phyloP scores from a whole-genome alignment of 2,888 invertebrate species.

The Stenichneumon culpator region DNA sequence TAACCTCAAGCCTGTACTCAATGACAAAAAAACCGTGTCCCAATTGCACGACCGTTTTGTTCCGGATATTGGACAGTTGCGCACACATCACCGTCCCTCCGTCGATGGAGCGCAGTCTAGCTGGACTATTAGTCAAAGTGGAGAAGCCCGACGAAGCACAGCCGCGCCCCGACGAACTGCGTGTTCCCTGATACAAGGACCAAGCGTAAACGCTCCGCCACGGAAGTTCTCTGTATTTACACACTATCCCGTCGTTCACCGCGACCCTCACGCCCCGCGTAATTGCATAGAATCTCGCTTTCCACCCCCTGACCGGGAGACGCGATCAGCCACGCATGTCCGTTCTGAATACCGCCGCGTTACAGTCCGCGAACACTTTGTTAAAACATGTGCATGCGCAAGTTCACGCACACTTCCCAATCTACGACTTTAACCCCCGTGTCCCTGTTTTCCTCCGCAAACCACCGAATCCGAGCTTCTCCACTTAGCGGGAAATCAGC shows the following conservation, averaged over 20 bases:
- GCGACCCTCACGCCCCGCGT: conserved; percentile 51
- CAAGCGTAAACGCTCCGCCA: conserved; percentile 59
- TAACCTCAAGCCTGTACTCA: too few species aligned
- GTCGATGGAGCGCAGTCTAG: not conserved
- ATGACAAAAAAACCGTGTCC: too few species aligned
- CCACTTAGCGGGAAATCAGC: conserved; percentile 49
- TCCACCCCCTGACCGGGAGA: conserved; percentile 15
- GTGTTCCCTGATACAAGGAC: conserved; percentile 2
- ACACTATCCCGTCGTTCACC: conserved; percentile 57
- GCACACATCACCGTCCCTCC: not conserved
- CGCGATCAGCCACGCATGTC: conserved; percentile 21
- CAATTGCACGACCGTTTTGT: not conserved
- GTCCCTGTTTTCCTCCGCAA: not conserved
- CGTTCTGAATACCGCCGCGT: conserved; percentile 14
- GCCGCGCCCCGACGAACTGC: conserved; percentile 6
- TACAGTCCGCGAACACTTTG: conserved; percentile 15
- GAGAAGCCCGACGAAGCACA: conserved; percentile 52
- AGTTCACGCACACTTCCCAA: conserved; percentile 53
- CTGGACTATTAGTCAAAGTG: conserved; percentile 29
- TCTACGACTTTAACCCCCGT: conserved; percentile 59
- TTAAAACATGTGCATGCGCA: conserved; percentile 27
- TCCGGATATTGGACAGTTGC: not conserved
- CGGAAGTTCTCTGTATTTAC: conserved; percentile 71
- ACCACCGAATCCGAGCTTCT: conserved; percentile 27
- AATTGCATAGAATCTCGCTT: conserved; percentile 69